Base-by-base conservation (phyloP, 2,113 vertebrate genomes). In the Leucoraja erinaceus region DNA sequence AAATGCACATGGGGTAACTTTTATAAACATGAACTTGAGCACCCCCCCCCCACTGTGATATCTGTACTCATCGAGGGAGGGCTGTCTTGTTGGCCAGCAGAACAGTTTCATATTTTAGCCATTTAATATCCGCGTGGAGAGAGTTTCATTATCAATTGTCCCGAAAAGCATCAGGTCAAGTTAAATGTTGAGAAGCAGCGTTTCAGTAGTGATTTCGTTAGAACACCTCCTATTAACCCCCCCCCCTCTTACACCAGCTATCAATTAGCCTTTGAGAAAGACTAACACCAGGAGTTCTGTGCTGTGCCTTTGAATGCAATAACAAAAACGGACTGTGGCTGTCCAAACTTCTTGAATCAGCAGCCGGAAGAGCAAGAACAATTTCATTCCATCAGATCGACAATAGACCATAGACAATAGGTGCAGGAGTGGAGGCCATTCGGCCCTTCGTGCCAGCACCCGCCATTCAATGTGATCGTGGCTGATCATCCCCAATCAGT, bases 1-100 rank as follows among this genome's bases (percentile, higher is more conserved):
- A 88, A 86, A 86, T 86, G 12, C 83, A 86, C 83, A 59, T 86
- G 61, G 83, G 83, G 56, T 63, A 83, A 83, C 81, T 61, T 28
- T 61, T 84, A 47, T 47, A 47, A 47, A 3, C 38, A 47, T 47
- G 3, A 47, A 47, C 38, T 47, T 47, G 38, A 47, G 38, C 38
- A 47, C n/a, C n/a, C n/a, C n/a, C n/a, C 38, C 38, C 38, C 38
- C 38, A 47, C 38, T 3, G 83, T 86, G 59, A 86, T 28, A 61
- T 63, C 8, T 66, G 59, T 31, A 31, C 83, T 31, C 28, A 31
- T n/a, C 28, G 56, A 84, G 47, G 18, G 31, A 25, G 54, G 56
- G 54, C 10, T 84, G 81, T n/a, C 59, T 88, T 88, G 83, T 12
- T 63, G 56, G 20, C 81, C 81, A 18, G 16, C 18, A 11, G 83